Conservation (phyloP, 2,113 vertebrate genomes). For the Myotis lucifugus region DNA sequence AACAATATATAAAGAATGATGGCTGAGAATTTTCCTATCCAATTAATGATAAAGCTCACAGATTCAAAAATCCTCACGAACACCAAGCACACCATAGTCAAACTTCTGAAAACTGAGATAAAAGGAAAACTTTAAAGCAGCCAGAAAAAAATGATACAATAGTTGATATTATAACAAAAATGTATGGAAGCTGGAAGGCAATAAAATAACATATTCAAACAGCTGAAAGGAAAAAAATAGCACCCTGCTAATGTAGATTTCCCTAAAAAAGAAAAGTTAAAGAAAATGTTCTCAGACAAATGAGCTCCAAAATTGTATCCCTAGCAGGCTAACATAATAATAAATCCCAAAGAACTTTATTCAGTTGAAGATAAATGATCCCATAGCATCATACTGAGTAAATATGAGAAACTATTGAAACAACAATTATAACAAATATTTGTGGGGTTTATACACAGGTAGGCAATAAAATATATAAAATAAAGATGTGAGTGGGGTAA, state of each 20-base stretch:
- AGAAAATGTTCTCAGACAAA: neutral
- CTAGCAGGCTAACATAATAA: neutral
- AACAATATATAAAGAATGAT: neutral
- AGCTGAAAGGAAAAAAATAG: neutral
- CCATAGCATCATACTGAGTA: neutral
- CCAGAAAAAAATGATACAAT: neutral
- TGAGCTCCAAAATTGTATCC: neutral
- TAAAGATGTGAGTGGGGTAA: neutral
- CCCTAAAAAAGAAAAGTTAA: neutral
- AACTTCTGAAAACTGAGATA: conserved; percentile 16
- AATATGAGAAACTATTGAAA: neutral
- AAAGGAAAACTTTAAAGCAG: neutral
- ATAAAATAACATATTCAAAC: conserved; percentile 3
- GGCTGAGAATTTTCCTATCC: neutral
- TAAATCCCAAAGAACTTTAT: neutral
- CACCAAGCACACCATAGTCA: neutral
- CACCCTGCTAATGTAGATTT: neutral
- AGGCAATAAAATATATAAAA: conserved; percentile 23
- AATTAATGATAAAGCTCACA: neutral
- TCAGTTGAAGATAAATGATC: neutral
- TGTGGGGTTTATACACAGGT: neutral
- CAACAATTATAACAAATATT: neutral
- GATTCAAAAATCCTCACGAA: neutral
- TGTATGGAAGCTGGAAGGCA: neutral
- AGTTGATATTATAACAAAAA: neutral